Percentiles rank a stretch among this genome's conserved stretches.
Conservation (phyloP, 1,140 invertebrate genomes). For the Drosophila repleta region DNA sequence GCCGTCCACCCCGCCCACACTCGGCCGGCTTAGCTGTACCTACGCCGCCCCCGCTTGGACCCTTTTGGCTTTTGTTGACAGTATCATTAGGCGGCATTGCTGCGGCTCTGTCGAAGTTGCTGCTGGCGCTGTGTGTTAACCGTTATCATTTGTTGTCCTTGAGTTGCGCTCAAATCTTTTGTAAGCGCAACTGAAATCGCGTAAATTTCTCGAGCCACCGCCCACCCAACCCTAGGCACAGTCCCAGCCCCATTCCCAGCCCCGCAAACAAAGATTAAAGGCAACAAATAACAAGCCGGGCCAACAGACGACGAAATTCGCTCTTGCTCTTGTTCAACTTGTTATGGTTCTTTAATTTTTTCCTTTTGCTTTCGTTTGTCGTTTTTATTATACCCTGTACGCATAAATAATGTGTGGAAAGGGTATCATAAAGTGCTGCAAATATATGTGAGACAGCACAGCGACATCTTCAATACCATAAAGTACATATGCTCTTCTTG, state of each 20-base stretch:
- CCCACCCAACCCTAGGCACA: neutral
- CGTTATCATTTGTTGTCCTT: slow-evolving; percentile 82
- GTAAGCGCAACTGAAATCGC: slow-evolving; percentile 57
- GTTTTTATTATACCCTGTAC: slow-evolving; percentile 13
- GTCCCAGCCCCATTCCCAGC: neutral
- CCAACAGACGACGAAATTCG: slow-evolving; percentile 10
- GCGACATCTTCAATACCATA: neutral
- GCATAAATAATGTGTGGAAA: neutral
- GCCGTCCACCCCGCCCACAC: neutral
- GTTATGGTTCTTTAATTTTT: slow-evolving; percentile 17
- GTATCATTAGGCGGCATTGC: slow-evolving; percentile 76
- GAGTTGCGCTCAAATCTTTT: slow-evolving; percentile 57
- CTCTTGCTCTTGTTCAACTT: slow-evolving; percentile 15
- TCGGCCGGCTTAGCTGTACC: neutral
- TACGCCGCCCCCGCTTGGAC: slow-evolving; percentile 9
- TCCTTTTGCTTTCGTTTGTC: neutral
- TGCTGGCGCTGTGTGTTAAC: slow-evolving; percentile 56
- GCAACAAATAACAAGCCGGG: slow-evolving; percentile 34
- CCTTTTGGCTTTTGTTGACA: slow-evolving; percentile 60
- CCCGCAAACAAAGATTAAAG: slow-evolving; percentile 58
- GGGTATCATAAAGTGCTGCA: neutral
- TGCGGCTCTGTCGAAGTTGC: slow-evolving; percentile 29
- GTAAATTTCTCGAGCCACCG: slow-evolving; percentile 50
- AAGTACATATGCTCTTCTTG: neutral
- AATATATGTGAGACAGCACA: neutral